phyloP scores from a whole-genome alignment of 2,797 vertebrate genomes.

The Lagodon rhomboides region DNA sequence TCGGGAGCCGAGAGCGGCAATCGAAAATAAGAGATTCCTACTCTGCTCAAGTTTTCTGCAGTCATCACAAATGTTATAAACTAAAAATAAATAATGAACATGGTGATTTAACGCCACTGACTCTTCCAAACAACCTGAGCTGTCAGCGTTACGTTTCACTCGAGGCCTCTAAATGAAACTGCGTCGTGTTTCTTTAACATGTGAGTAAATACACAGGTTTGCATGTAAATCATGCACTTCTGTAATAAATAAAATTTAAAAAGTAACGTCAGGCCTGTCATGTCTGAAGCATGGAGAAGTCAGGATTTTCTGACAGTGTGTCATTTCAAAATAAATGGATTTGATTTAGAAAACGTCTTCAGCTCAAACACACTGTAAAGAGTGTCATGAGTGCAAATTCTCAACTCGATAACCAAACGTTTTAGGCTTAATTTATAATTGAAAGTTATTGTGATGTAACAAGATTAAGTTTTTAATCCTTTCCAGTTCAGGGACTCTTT shows the following conservation, averaged over 20 bases:
- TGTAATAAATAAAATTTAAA: neutral
- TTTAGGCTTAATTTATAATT: neutral
- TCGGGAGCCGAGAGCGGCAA: neutral
- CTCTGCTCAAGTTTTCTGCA: neutral
- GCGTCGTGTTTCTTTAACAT: neutral
- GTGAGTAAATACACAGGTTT: neutral
- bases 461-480: neutral
- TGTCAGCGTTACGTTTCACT: neutral
- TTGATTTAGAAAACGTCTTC: neutral
- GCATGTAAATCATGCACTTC: neutral
- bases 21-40: neutral
- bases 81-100: neutral
- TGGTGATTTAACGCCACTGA: neutral
- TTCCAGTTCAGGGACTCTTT: neutral
- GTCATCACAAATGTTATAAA: neutral
- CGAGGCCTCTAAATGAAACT: conserved; percentile 3
- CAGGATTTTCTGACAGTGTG: too few relatives aligned
- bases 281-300: conserved; percentile 1
- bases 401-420: neutral
- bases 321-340: neutral
- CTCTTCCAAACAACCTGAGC: neutral
- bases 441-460: neutral
- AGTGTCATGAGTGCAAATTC: neutral
- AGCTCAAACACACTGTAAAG: neutral
- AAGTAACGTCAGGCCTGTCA: conserved; percentile 6